Base-by-base conservation (phyloP, 2,888 invertebrate genomes). In the Cerceris rybyensis region DNA sequence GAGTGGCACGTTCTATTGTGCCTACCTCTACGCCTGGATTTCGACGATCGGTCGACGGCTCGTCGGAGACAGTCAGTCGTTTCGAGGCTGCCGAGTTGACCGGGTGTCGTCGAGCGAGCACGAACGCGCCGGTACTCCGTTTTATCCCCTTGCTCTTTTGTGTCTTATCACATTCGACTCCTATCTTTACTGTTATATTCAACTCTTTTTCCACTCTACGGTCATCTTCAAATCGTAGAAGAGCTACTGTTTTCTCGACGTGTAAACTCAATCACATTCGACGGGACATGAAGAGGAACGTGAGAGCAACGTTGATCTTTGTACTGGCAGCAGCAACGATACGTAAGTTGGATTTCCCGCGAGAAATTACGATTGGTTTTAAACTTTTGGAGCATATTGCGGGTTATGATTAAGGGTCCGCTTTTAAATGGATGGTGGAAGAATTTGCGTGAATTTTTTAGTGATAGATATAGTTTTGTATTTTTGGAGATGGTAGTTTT, bases 61-160 rank as follows among this genome's bases (percentile, higher is more conserved):
- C 72, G 69, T 28, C 28, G 58, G 79, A 80, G 75, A 76, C 80
- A 87, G 89, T 88, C 89, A 91, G 92, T 92, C 88, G 90, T 86
- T 89, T 90, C 89, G 89, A 87, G 88, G 85, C 91, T 83, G 85
- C 85, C 91, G 90, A 89, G 89, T 89, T 86, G 82, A 87, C 80
- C 90, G 89, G 87, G 85, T 84, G 81, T 79, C 73, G 81, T 75
- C 60, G 72, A 78, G 74, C 67, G 55, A 67, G 46, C 65, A 75
- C 69, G 73, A 63, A 70, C 74, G 65, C 60, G 75, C 73, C 74
- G 75, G 59, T 70, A 61, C 59, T 57, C 41, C 39, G 49, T 61
- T 50, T 65, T 60, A 52, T 59, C 71, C 66, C 66, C 64, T 75
- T 49, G 55, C 52, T 67, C 68, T 68, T 49, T 66, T 58, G 46